These are phyloP conservation scores for Halichondria panicea DNA, from an alignment of 37 sponge, comb jelly and placozoan genomes.

Conservation along the genomic window DNA sequence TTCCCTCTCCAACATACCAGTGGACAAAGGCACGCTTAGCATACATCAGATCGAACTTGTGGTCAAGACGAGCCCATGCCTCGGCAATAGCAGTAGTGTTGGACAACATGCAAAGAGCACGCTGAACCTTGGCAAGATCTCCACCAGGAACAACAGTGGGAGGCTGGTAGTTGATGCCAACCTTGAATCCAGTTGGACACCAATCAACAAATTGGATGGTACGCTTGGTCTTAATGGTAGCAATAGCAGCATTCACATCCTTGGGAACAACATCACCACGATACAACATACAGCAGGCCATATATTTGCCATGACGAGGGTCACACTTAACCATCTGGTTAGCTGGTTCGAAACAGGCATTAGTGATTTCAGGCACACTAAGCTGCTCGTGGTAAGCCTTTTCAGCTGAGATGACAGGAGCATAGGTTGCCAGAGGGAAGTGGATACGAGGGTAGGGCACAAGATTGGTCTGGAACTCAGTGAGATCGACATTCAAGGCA, in stretches of 20 bases:
- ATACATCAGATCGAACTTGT: slow-evolving; percentile 98
- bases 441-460: slow-evolving; percentile 96
- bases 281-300: slow-evolving; percentile 93
- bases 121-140: slow-evolving; percentile 91
- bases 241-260: slow-evolving; percentile 91
- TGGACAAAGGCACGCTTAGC: slow-evolving; percentile 95
- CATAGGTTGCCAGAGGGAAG: slow-evolving; percentile 93
- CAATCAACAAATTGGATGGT: slow-evolving; percentile 94
- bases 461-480: slow-evolving; percentile 96
- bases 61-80: slow-evolving; percentile 95
- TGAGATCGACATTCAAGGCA: slow-evolving; percentile 93
- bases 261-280: slow-evolving; percentile 95
- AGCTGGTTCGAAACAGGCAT: slow-evolving; percentile 91
- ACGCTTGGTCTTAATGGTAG: slow-evolving; percentile 91
- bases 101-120: slow-evolving; percentile 89
- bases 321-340: slow-evolving; percentile 98
- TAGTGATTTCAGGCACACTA: slow-evolving; percentile 83
- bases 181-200: slow-evolving; percentile 96
- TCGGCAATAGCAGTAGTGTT: slow-evolving; percentile 96
- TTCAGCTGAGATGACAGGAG: slow-evolving; percentile 93
- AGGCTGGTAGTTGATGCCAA: slow-evolving; percentile 96
- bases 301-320: slow-evolving; percentile 94
- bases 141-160: slow-evolving; percentile 90
- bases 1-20: slow-evolving; percentile 98
- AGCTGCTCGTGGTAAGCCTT: slow-evolving; percentile 96